Percentiles rank a stretch among this genome's conserved stretches.
These are phyloP conservation scores for Takifugu flavidus DNA, from an alignment of 2,113 vertebrate genomes.

Conservation along the genomic window DNA sequence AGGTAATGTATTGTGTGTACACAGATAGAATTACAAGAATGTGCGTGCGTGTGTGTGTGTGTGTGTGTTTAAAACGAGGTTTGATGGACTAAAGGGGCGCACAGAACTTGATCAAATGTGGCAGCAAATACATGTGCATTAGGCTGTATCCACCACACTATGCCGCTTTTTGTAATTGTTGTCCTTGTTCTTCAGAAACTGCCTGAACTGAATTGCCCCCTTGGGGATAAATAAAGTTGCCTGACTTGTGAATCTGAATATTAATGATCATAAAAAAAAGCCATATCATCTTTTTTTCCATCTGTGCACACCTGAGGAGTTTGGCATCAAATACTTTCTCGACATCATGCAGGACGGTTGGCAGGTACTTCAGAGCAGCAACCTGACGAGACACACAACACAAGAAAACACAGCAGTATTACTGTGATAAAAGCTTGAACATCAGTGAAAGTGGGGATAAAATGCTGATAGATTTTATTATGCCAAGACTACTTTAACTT, in stretches of 20 bases:
- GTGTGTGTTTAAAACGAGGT: no score
- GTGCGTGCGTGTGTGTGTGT: neutral
- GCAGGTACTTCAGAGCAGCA: constrained; percentile 95
- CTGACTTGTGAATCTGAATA: constrained; percentile 4
- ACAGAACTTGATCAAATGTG: no score
- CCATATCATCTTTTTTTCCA: no score
- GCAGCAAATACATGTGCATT: no score
- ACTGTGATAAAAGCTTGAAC: constrained; percentile 12
- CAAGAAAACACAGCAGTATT: constrained; percentile 18
- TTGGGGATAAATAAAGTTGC: no score
- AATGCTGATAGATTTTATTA: neutral
- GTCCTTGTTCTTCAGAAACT: no score
- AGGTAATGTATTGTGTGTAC: no score
- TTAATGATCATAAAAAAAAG: constrained; percentile 3
- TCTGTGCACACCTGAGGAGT: constrained; percentile 83
- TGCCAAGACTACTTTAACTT: constrained; percentile 13
- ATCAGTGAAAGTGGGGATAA: no score
- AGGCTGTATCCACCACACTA: no score
- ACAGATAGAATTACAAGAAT: neutral
- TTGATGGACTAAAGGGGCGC: no score
- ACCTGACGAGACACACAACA: constrained; percentile 74
- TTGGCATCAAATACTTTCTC: constrained; percentile 92
- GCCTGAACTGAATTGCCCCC: no score
- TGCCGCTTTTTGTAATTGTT: no score
- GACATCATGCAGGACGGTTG: constrained; percentile 92